A percentile compares a stretch with the other conserved stretches of the same genome.
phyloP scores from a whole-genome alignment of 2,113 vertebrate species.

The Caloenas nicobarica region DNA sequence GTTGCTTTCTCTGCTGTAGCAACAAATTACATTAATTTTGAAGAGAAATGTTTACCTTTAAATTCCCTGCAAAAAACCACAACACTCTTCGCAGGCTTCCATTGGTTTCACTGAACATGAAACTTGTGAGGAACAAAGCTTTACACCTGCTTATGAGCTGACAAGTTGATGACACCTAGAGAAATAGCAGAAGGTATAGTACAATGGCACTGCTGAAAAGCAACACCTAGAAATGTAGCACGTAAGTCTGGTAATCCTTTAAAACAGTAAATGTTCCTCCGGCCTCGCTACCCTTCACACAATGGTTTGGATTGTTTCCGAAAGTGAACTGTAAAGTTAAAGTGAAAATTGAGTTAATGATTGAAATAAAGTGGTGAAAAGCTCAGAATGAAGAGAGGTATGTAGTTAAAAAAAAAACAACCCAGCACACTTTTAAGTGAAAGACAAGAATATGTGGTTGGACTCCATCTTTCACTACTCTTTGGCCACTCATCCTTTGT shows the following conservation, averaged over 20 bases:
- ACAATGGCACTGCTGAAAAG: constrained; percentile 63
- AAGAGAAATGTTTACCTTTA: constrained; percentile 38
- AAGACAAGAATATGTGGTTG: background rate
- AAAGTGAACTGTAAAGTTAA: constrained; percentile 11
- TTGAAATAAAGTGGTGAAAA: constrained; percentile 58
- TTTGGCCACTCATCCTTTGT: background rate
- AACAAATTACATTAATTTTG: constrained; percentile 45
- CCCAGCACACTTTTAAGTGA: background rate
- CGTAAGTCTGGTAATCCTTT: constrained; percentile 54
- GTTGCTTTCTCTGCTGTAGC: constrained; percentile 36
- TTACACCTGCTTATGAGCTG: constrained; percentile 45
- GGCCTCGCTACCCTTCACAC: background rate
- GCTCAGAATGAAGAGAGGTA: background rate
- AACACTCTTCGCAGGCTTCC: background rate
- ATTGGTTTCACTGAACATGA: constrained; percentile 16
- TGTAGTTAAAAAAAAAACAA: background rate
- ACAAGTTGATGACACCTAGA: constrained; percentile 60
- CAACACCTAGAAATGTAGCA: constrained; percentile 36
- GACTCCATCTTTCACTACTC: constrained; percentile 16
- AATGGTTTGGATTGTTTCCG: constrained; percentile 24
- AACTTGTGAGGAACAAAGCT: constrained; percentile 3
- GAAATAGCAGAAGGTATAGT: constrained; percentile 25
- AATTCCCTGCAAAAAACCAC: background rate
- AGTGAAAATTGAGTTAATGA: constrained; percentile 48
- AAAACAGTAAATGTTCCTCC: constrained; percentile 33